Conservation (phyloP, 2,797 vertebrate species). For the Oryzias dopingdopingensis region DNA sequence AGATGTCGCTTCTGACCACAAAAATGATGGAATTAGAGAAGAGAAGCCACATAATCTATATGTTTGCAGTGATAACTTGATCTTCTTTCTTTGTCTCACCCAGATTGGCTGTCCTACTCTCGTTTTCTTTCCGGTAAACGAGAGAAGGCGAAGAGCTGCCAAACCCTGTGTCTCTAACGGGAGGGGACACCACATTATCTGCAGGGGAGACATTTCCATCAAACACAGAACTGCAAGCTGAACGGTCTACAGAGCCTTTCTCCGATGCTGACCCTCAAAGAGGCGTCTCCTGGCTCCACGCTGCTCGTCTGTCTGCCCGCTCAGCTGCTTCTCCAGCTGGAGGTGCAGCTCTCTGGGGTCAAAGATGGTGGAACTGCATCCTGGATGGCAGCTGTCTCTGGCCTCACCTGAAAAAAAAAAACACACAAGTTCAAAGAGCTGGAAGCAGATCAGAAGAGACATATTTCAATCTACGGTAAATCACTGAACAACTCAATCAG, state of each 20-base stretch:
- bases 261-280: constrained; percentile 69
- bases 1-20: too few species aligned
- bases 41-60: too few species aligned
- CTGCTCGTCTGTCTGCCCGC: not conserved
- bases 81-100: constrained; percentile 35
- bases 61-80: too few species aligned
- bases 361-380: constrained; percentile 23
- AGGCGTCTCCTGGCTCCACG: constrained; percentile 50
- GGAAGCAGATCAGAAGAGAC: not conserved
- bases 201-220: constrained; percentile 14
- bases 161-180: constrained; percentile 82
- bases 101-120: constrained; percentile 11
- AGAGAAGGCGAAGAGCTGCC: constrained; percentile 59
- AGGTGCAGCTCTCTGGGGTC: constrained; percentile 66
- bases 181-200: constrained; percentile 81
- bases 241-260: not conserved
- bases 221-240: not conserved
- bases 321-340: constrained; percentile 74
- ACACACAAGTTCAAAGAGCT: constrained; percentile 3
- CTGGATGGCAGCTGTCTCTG: not conserved
- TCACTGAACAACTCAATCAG: too few species aligned
- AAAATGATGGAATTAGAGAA: too few species aligned
- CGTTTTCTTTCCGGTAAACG: constrained; percentile 18
- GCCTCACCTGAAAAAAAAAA: constrained; percentile 28
- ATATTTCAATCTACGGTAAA: too few species aligned